These are phyloP conservation scores for Lithobates pipiens DNA, from an alignment of 2,797 vertebrate species.

Conservation along the genomic window DNA sequence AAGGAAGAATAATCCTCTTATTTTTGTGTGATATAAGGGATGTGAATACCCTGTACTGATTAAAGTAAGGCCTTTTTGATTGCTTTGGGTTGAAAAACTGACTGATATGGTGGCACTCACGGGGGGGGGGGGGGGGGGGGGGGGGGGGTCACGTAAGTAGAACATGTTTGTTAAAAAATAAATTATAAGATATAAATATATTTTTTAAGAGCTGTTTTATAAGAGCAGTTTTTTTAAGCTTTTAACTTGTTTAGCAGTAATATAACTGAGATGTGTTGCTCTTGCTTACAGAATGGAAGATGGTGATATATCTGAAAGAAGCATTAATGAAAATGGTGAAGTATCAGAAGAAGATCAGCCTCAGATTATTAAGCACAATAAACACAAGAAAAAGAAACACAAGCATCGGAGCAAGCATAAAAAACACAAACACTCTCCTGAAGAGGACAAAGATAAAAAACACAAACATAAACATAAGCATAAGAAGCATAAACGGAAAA, in stretches of 20 bases:
- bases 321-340: slow-evolving; percentile 95
- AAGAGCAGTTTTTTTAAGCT: too few relatives aligned
- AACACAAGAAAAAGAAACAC: slow-evolving; percentile 99
- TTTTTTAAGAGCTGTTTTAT: too few relatives aligned
- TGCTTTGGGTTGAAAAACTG: too few relatives aligned
- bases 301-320: slow-evolving; percentile 87
- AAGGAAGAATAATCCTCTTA: too few relatives aligned
- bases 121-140: too few relatives aligned
- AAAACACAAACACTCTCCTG: slow-evolving; percentile 95
- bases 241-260: neutral
- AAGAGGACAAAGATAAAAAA: slow-evolving; percentile 91
- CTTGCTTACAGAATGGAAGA: slow-evolving; percentile 83
- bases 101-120: too few relatives aligned
- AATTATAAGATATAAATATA: too few relatives aligned
- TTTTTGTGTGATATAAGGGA: too few relatives aligned
- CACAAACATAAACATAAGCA: slow-evolving; percentile 97
- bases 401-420: slow-evolving; percentile 98
- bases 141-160: too few relatives aligned
- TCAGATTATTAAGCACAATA: slow-evolving; percentile 81
- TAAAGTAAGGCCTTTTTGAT: too few relatives aligned
- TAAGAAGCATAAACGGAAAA: slow-evolving; percentile 97
- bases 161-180: too few relatives aligned
- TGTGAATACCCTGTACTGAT: too few relatives aligned
- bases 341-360: slow-evolving; percentile 88
- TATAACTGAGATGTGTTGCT: neutral